Evolutionary conservation across 2,888 invertebrate genomes (phyloP), one percentile per base, ranked within the genome.

Genomic region (Antheraea yamamai): DNA sequence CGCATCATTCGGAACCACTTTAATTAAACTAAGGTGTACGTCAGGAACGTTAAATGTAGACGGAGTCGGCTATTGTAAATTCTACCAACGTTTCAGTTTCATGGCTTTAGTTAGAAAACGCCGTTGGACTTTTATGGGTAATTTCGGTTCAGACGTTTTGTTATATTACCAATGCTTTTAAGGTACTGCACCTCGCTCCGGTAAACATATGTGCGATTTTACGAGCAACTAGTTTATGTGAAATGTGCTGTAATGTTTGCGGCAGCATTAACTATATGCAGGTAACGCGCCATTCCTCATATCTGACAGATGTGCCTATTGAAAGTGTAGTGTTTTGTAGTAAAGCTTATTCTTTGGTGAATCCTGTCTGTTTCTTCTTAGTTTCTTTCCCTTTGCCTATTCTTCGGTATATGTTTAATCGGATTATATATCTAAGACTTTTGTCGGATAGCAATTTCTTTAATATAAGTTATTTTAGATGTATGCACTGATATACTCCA

Each of bases 91-190:
- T 92, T 93, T 92, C 92, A 93, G 92, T 94, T 95, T 95, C 95
- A 95, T 94, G 89, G 91, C 93, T 94, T 94, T 94, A 94, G 94
- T 94, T 92, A 92, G 95, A 94, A 95, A 94, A 93, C 92, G 91
- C 91, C 91, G 93, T 91, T 88, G 88, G 92, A 92, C 92, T 94
- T 95, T 95, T 95, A 95, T 94, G 95, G 93, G 94, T 90, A 92
- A 93, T 95, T 95, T 95, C 93, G 95, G 95, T 95, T 93, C 95
- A 89, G 94, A 89, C 95, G 95, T 93, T 95, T 95, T 95, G 95
- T 95, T 95, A 95, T 95, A 95, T 91, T 94, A 93, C 94, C 95
- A 94, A 95, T 95, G 95, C 95, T 95, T 95, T 95, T 95, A 95
- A 94, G 94, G 93, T 91, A 90, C 92, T 93, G 92, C 92, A 91